These are phyloP conservation scores for Boulengeromyrus knoepffleri DNA, from an alignment of 2,113 vertebrate species.

Conservation along the genomic window DNA sequence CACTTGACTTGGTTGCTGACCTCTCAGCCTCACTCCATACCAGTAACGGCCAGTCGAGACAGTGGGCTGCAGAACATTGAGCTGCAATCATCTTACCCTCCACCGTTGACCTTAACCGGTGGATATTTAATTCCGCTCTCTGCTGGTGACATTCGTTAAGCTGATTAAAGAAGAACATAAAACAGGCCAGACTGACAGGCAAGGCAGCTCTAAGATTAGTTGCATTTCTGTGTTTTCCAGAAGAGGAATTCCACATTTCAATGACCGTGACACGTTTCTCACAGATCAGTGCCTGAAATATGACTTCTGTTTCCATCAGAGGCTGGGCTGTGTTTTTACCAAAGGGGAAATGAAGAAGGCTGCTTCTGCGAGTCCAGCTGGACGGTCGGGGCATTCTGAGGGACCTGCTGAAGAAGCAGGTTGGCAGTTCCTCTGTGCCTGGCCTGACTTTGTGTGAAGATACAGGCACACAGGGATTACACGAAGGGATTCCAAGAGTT, in stretches of 20 bases:
- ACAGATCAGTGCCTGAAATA: not conserved
- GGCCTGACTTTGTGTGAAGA: not conserved
- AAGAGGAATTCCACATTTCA: not conserved
- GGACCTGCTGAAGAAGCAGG: not conserved
- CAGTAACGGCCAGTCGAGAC: conserved; percentile 27
- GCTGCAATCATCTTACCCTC: conserved; percentile 33
- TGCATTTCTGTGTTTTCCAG: not conserved
- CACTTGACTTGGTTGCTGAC: conserved; percentile 26
- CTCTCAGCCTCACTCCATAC: conserved; percentile 23
- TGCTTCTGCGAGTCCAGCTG: not conserved
- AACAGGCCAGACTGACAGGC: conserved; percentile 9
- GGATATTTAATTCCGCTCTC: conserved; percentile 26
- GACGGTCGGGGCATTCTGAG: not conserved
- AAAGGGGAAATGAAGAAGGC: not conserved
- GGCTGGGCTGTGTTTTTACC: not conserved
- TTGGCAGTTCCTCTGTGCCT: not conserved
- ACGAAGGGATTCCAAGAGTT: not conserved
- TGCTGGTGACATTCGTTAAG: conserved; percentile 19
- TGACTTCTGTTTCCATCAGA: not conserved
- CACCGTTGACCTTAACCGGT: not conserved
- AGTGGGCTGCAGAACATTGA: conserved; percentile 35
- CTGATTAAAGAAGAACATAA: conserved; percentile 33
- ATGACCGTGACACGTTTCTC: not conserved
- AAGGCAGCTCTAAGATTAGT: conserved; percentile 20
- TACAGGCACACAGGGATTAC: not conserved